Evolutionary conservation across 1,140 invertebrate genomes (phyloP).

Genomic region (Halictus rubicundus): DNA sequence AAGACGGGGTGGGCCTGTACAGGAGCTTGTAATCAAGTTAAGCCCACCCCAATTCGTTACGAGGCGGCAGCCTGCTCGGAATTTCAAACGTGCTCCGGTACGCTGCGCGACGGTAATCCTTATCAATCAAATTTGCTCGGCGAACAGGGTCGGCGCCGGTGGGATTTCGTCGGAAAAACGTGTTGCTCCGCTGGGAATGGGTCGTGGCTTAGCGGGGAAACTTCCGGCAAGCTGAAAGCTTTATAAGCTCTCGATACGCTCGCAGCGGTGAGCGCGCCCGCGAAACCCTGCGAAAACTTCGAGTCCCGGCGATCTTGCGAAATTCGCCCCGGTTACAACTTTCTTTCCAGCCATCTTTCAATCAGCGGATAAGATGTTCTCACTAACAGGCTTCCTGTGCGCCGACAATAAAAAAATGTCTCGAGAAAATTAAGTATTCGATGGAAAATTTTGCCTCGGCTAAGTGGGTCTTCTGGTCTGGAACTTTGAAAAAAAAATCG

Average conservation of each 20-base stretch:
- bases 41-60: not conserved
- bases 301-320: not conserved
- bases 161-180: slow-evolving; percentile 31
- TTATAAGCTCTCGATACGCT: slow-evolving; percentile 22
- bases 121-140: slow-evolving; percentile 40
- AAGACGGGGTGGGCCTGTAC: not conserved
- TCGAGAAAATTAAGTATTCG: too few species aligned
- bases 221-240: slow-evolving; percentile 20
- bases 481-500: too few species aligned
- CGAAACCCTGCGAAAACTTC: not conserved
- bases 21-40: not conserved
- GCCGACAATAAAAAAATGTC: too few species aligned
- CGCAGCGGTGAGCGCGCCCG: not conserved
- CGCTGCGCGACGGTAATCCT: slow-evolving; percentile 12
- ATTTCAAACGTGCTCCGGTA: not conserved
- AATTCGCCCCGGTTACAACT: not conserved
- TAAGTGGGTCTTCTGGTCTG: too few species aligned
- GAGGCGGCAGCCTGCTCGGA: not conserved
- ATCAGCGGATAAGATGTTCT: not conserved
- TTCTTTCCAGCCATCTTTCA: not conserved
- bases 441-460: too few species aligned
- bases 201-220: slow-evolving; percentile 16
- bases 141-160: not conserved
- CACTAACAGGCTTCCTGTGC: too few species aligned
- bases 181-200: slow-evolving; percentile 3